Conservation (phyloP, 2,113 vertebrate genomes). For the Athene noctua region DNA sequence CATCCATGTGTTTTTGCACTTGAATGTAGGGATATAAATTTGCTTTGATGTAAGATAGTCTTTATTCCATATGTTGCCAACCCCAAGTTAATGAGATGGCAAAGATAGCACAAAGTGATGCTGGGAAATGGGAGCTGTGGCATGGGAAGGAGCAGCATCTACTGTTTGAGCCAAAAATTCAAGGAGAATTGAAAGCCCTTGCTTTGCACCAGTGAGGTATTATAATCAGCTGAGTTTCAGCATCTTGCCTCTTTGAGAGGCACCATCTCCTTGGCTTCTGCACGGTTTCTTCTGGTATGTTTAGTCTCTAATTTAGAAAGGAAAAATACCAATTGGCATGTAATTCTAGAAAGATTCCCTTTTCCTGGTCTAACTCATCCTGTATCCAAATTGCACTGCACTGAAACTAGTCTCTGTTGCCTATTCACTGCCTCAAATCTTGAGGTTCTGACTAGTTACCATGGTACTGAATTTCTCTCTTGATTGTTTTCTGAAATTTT, state of each 20-base stretch:
- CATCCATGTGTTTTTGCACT: not conserved
- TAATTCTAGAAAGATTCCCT: not conserved
- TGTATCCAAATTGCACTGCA: not conserved
- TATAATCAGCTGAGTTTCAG: constrained; percentile 30
- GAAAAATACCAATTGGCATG: not conserved
- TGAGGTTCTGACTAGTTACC: not conserved
- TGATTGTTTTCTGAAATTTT: not conserved
- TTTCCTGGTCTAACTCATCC: not conserved
- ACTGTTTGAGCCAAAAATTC: not conserved
- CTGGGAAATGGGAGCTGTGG: not conserved
- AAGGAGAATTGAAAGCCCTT: constrained; percentile 8
- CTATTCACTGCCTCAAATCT: not conserved
- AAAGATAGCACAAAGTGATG: not conserved
- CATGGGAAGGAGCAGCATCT: not conserved
- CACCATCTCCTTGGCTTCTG: constrained; percentile 11
- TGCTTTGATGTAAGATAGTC: not conserved
- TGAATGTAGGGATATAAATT: not conserved
- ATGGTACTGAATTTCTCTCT: not conserved
- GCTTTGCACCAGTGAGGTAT: not conserved
- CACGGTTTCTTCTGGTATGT: constrained; percentile 6
- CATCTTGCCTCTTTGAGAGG: not conserved
- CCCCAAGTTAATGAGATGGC: not conserved
- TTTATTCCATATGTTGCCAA: not conserved
- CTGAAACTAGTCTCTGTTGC: not conserved
- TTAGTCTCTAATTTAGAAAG: constrained; percentile 38